Conservation (phyloP, 1,140 invertebrate species). For the Oedothorax gibbosus region DNA sequence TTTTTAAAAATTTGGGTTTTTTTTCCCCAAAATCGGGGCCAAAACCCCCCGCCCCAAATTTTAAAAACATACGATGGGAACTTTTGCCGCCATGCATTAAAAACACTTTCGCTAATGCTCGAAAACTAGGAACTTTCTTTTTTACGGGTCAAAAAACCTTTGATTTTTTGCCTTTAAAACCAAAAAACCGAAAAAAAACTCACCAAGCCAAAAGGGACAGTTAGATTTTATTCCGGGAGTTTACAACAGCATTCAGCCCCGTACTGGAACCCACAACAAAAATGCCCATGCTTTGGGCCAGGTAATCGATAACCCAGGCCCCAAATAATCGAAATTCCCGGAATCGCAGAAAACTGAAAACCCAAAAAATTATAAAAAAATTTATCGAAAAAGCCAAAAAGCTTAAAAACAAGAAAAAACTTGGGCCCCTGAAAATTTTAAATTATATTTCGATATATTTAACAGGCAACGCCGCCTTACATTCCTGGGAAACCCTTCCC, state of each 20-base stretch:
- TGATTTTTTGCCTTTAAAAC: not conserved
- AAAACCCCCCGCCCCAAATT: not conserved
- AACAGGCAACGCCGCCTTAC: constrained; percentile 2
- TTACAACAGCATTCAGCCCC: not conserved
- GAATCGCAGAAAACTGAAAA: not conserved
- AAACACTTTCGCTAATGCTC: not conserved
- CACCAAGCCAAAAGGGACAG: not conserved
- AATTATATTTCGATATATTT: constrained; percentile 40
- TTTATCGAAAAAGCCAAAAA: not conserved
- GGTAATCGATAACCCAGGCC: not conserved
- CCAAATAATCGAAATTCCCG: no score
- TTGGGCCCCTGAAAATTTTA: not conserved
- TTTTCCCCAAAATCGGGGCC: not conserved
- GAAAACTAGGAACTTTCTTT: not conserved
- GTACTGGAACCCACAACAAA: not conserved
- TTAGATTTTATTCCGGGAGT: not conserved
- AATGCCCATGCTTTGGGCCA: no score
- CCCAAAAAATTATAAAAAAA: not conserved
- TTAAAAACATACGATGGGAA: not conserved
- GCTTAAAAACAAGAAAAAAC: not conserved
- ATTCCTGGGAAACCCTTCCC: constrained; percentile 19
- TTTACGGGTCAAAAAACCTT: not conserved
- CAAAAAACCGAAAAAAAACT: not conserved
- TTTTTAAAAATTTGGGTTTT: no score
- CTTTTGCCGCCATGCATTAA: not conserved